Evolutionary conservation across 2,113 vertebrate genomes (phyloP).

Genomic region (Rostratula benghalensis): DNA sequence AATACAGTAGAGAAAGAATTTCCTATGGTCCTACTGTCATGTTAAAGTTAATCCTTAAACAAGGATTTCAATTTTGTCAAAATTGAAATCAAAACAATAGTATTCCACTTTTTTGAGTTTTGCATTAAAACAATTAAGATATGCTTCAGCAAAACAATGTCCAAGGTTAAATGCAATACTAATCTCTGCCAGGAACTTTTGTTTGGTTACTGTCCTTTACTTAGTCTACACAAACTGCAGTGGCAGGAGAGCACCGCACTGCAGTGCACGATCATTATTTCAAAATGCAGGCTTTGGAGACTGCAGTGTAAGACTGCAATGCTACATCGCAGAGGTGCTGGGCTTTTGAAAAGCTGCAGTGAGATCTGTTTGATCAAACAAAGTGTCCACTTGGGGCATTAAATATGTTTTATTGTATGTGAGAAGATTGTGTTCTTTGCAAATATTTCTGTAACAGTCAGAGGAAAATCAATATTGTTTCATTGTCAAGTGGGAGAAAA

Average conservation of each 20-base stretch:
- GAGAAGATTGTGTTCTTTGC: not conserved
- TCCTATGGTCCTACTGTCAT: not conserved
- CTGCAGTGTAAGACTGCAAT: constrained; percentile 29
- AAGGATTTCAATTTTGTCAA: not conserved
- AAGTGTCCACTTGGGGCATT: not conserved
- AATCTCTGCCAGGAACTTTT: not conserved
- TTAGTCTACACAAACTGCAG: not conserved
- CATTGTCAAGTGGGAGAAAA: not conserved
- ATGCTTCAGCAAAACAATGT: not conserved
- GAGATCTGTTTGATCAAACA: not conserved
- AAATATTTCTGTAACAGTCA: not conserved
- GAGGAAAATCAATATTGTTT: not conserved
- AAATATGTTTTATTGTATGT: not conserved
- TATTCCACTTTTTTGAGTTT: not conserved
- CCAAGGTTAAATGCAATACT: not conserved
- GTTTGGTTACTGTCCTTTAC: not conserved
- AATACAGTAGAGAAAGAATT: not conserved
- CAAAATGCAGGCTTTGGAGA: not conserved
- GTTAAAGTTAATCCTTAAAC: not conserved
- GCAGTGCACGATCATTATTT: not conserved
- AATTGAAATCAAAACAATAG: not conserved
- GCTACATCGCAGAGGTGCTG: constrained; percentile 15
- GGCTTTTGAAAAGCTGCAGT: not conserved
- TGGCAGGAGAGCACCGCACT: not conserved
- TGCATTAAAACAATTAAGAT: not conserved